Evolutionary conservation across 1,140 invertebrate genomes (phyloP), one percentile per base, ranked within the genome.

Genomic region (Tetranychus cinnabarinus): DNA sequence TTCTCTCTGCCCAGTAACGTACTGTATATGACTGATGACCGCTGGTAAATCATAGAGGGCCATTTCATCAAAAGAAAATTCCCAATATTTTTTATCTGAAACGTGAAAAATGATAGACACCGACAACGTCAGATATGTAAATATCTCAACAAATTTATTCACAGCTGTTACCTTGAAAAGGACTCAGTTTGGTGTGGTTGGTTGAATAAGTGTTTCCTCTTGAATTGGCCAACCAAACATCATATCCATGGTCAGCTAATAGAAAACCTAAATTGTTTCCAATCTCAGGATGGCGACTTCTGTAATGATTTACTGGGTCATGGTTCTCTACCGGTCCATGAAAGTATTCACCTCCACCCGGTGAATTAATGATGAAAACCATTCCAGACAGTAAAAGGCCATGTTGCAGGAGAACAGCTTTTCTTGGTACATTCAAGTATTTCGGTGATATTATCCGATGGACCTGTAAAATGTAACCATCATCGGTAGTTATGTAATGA

Each of bases 351-450:
- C 50, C 50, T 52, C 42, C 59, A 45, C 78, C 69, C 1, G 78
- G 77, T n/a, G 81, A 81, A 64, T 80, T 76, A 3, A 84, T 70
- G 15, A 88, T 74, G 79, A 80, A 89, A 69, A 85, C 82, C 0
- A 80, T 78, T 1, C 84, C 85, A 67, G 81, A 81, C 5, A 79
- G 79, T 0, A 86, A 70, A 6, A 88, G 72, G 0, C 86, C 86
- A 69, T 88, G 86, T 67, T 86, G 83, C 0, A 86, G 69, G 10
- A 62, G n/a, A 12, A 82, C 80, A 0, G 77, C 76, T 2, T 75
- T 59, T 36, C 60, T 13, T 3, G 39, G 33, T n/a, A 5, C 2
- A 31, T 13, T 10, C 13, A 13, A 15, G 13, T 45, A 46, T 12
- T 2, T 2, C 7, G 62, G 62, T 31, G 36, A 13, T 1, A 63